These are phyloP conservation scores for Caenorhabditis zanzibari DNA, from an alignment of 2,888 invertebrate genomes.

Conservation along the genomic window DNA sequence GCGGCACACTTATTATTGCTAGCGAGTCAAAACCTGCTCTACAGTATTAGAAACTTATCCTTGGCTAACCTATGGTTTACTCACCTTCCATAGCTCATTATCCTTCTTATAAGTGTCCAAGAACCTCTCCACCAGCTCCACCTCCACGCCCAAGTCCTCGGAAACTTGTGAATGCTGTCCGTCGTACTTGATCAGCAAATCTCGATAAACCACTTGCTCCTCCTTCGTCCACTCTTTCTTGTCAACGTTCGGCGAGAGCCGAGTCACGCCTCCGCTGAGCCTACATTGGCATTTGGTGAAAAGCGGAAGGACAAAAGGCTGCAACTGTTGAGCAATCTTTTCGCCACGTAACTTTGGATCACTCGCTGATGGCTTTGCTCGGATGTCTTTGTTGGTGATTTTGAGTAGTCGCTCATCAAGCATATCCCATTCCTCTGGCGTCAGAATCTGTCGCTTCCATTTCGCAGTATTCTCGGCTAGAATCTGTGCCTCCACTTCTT, in stretches of 20 bases:
- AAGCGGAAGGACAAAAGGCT: slow-evolving; percentile 9
- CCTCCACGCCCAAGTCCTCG: too few relatives aligned
- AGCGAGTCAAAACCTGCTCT: too few relatives aligned
- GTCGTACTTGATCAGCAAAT: not conserved
- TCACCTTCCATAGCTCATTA: too few relatives aligned
- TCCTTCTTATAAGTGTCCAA: too few relatives aligned
- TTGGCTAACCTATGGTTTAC: too few relatives aligned
- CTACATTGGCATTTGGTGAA: slow-evolving; percentile 4
- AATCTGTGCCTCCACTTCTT: not conserved
- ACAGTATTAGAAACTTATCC: too few relatives aligned
- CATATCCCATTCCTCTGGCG: not conserved
- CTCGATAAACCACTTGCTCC: not conserved
- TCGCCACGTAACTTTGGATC: not conserved
- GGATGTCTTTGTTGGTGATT: not conserved
- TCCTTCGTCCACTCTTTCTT: not conserved
- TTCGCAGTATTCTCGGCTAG: not conserved
- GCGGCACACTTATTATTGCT: too few relatives aligned
- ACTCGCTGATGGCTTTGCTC: not conserved
- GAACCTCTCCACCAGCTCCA: too few relatives aligned
- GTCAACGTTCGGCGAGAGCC: not conserved
- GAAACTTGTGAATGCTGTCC: too few relatives aligned
- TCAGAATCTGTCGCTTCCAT: not conserved
- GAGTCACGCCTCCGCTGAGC: not conserved
- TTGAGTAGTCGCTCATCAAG: not conserved
- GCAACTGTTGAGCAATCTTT: not conserved